Percentiles rank a stretch among this genome's conserved stretches.
Evolutionary conservation across 2,888 invertebrate species (phyloP).

Genomic region (Nomada lathburiana): DNA sequence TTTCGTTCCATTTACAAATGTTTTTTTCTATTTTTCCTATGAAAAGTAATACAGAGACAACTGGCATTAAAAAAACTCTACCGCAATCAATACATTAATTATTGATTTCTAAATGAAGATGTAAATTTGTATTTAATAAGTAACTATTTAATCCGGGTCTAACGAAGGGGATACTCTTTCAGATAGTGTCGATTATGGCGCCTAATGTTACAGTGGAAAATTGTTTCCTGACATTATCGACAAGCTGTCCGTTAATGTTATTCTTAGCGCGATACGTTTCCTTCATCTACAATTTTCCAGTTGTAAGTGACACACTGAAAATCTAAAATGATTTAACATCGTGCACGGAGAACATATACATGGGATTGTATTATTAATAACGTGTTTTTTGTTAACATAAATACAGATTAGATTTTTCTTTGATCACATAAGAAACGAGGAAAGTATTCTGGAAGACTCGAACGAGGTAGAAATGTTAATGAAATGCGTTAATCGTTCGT

Average conservation of each 20-base stretch:
- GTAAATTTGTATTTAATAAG: too few relatives aligned
- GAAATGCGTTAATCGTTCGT: not conserved
- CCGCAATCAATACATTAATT: too few relatives aligned
- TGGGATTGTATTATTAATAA: not conserved
- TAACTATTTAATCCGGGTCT: not conserved
- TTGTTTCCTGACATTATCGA: not conserved
- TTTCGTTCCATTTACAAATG: not conserved
- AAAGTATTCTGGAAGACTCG: not conserved
- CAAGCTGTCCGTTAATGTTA: not conserved
- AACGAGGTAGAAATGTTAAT: not conserved
- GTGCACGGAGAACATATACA: too few relatives aligned
- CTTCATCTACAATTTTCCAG: not conserved
- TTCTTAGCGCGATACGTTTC: slow-evolving; percentile 3
- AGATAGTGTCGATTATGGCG: not conserved
- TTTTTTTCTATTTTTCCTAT: not conserved
- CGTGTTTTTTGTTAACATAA: not conserved
- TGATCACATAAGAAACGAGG: not conserved
- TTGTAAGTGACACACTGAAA: not conserved
- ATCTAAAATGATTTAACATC: too few relatives aligned
- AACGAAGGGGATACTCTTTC: not conserved
- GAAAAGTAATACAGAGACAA: too few relatives aligned
- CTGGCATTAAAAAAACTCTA: not conserved
- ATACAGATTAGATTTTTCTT: not conserved
- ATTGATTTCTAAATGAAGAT: too few relatives aligned
- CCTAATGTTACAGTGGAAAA: not conserved